Conservation (phyloP, 2,888 invertebrate genomes). For the Petrolisthes manimaculis region DNA sequence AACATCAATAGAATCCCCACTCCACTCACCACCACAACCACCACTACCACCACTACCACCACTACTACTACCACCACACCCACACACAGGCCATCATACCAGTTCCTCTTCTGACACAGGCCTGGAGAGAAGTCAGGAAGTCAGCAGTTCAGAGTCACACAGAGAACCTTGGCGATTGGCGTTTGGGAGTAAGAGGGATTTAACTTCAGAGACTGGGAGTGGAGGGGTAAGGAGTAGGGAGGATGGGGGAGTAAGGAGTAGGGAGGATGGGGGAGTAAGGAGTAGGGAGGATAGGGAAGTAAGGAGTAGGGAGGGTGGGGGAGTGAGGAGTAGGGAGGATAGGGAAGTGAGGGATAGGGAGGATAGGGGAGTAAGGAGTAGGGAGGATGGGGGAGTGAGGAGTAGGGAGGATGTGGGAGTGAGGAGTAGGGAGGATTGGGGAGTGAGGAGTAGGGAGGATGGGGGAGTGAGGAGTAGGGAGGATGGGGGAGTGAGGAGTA, state of each 20-base stretch:
- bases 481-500: not conserved
- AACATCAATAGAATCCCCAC: not conserved
- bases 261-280: not conserved
- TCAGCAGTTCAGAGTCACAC: slow-evolving; percentile 54
- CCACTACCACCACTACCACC: slow-evolving; percentile 13
- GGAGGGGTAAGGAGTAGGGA: not conserved
- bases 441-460: not conserved
- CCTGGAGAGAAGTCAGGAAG: slow-evolving; percentile 54
- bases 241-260: not conserved
- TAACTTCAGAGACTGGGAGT: not conserved
- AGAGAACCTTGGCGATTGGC: slow-evolving; percentile 55
- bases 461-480: not conserved
- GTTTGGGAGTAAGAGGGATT: slow-evolving; percentile 35
- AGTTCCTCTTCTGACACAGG: slow-evolving; percentile 57
- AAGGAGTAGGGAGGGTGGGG: not conserved
- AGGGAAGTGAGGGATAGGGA: not conserved
- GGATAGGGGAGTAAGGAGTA: not conserved
- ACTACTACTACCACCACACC: slow-evolving; percentile 15
- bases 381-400: not conserved
- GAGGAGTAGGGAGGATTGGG: not conserved
- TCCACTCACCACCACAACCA: not conserved
- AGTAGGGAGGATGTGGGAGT: not conserved
- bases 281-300: not conserved
- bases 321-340: not conserved
- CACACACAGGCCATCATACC: slow-evolving; percentile 16